These are phyloP conservation scores for Pluvianellus socialis DNA, from an alignment of 2,113 vertebrate species.

Conservation along the genomic window DNA sequence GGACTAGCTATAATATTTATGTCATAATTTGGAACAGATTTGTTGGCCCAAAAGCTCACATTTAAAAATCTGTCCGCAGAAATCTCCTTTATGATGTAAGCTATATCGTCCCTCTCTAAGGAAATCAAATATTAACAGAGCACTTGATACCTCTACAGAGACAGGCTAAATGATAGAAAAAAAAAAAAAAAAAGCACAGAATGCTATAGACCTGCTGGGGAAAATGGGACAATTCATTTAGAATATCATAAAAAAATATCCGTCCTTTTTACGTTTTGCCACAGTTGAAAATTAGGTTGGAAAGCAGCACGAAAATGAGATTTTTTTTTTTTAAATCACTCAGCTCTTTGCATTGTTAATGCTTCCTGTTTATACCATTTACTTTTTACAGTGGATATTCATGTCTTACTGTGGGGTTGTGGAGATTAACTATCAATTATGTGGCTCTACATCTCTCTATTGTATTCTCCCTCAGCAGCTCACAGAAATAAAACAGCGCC, in stretches of 20 bases:
- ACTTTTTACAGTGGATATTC: not conserved
- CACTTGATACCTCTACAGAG: not conserved
- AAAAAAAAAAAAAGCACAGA: not conserved
- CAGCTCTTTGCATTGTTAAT: not conserved
- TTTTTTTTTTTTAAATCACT: not conserved
- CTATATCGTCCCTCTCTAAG: not conserved
- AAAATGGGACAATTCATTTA: not conserved
- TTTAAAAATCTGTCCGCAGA: not conserved
- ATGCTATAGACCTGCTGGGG: not conserved
- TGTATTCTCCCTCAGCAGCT: not conserved
- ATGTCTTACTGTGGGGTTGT: not conserved
- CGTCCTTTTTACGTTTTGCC: not conserved
- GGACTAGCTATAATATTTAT: conserved; percentile 14
- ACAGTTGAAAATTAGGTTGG: not conserved
- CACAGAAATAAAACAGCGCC: not conserved
- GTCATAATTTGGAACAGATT: conserved; percentile 23
- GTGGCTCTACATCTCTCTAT: not conserved
- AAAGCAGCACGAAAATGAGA: not conserved
- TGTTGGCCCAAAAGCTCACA: conserved; percentile 38
- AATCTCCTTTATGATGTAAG: not conserved
- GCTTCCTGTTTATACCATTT: not conserved
- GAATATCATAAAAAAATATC: not conserved
- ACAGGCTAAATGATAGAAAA: not conserved
- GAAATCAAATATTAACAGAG: conserved; percentile 22
- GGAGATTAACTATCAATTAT: not conserved